phyloP scores from a whole-genome alignment of 1,140 invertebrate genomes.

The Delia radicum region DNA sequence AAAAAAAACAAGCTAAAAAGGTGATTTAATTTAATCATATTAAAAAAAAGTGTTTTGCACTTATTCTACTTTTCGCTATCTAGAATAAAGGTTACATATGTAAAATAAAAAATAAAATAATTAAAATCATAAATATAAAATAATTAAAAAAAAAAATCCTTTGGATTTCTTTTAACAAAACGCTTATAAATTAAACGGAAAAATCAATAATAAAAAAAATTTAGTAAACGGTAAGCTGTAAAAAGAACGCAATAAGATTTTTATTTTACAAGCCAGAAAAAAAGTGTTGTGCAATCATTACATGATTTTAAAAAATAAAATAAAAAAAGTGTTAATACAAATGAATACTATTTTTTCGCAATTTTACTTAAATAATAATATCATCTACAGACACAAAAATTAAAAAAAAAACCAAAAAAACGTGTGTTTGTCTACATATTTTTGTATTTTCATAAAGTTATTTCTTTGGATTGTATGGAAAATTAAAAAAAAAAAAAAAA shows the following conservation, averaged over 20 bases:
- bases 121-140: background rate
- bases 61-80: background rate
- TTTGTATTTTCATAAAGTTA: background rate
- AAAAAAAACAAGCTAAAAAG: background rate
- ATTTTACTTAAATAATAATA: no score
- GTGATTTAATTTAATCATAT: background rate
- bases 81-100: background rate
- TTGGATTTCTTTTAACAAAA: background rate
- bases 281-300: constrained; percentile 21
- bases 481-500: background rate
- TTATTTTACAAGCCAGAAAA: background rate
- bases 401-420: background rate
- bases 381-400: no score
- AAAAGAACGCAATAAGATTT: background rate
- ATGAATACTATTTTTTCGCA: no score
- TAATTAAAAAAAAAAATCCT: no score
- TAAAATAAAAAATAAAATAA: background rate
- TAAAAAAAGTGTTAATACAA: background rate
- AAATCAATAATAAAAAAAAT: background rate
- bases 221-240: background rate
- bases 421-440: background rate
- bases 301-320: constrained; percentile 7
- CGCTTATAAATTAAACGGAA: no score
- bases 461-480: background rate
- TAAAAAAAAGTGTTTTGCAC: background rate